Evolutionary conservation across 64 coral and sea anemone species (phyloP).

Genomic region (Platygyra sinensis): DNA sequence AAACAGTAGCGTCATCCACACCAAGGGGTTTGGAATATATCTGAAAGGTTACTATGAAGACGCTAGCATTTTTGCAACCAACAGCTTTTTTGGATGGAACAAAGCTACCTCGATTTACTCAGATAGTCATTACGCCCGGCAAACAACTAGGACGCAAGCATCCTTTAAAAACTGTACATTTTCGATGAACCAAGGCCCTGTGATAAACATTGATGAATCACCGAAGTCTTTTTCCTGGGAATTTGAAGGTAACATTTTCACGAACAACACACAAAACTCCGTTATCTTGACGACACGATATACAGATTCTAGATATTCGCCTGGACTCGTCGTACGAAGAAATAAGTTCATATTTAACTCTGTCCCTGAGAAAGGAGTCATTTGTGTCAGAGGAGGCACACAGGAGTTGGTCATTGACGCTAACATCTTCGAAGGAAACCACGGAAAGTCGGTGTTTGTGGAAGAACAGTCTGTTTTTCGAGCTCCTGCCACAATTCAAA

Average conservation of each 20-base stretch:
- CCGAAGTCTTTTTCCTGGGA: not conserved
- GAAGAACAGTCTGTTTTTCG: not conserved
- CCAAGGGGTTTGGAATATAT: not conserved
- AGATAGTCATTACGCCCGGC: not conserved
- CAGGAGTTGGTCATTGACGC: slow-evolving; percentile 1
- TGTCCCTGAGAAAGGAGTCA: slow-evolving; percentile 46
- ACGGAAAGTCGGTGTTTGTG: not conserved
- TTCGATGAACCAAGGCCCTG: not conserved
- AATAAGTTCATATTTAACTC: slow-evolving; percentile 57
- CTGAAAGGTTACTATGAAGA: not conserved
- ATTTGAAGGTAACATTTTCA: not conserved
- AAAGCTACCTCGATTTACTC: not conserved
- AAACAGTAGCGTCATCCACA: not conserved
- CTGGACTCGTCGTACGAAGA: slow-evolving; percentile 1
- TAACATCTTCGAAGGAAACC: slow-evolving; percentile 18
- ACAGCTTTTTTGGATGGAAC: not conserved
- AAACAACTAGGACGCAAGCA: not conserved
- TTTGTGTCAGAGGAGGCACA: not conserved
- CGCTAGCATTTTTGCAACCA: not conserved
- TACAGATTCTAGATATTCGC: not conserved
- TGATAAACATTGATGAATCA: not conserved
- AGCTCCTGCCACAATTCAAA: not conserved
- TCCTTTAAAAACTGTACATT: slow-evolving; percentile 6
- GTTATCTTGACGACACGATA: not conserved
- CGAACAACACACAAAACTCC: not conserved